These are phyloP conservation scores for Nerophis lumbriciformis DNA, from an alignment of 2,113 vertebrate species.

Conservation along the genomic window DNA sequence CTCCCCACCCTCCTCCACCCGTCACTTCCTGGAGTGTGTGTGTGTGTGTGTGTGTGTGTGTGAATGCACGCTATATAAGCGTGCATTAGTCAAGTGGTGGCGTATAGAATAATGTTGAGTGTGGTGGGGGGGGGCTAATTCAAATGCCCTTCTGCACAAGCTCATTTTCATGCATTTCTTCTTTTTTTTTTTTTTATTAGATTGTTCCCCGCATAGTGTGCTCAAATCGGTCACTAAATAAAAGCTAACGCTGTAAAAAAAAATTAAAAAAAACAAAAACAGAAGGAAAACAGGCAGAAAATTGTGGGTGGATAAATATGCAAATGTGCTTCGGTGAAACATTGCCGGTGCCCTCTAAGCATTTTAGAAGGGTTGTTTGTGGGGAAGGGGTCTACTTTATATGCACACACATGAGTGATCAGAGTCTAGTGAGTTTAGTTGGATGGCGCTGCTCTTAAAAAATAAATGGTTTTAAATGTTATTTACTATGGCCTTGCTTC, in stretches of 20 bases:
- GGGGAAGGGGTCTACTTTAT: slow-evolving; percentile 39
- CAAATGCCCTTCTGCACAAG: slow-evolving; percentile 66
- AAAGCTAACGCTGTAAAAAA: slow-evolving; percentile 26
- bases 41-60: background rate
- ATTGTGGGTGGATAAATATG: slow-evolving; percentile 57
- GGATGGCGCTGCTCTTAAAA: slow-evolving; percentile 30
- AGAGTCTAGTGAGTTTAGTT: slow-evolving; percentile 39
- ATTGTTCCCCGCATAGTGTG: slow-evolving; percentile 30
- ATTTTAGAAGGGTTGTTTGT: slow-evolving; percentile 12
- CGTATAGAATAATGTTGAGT: background rate
- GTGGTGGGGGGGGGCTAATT: slow-evolving; percentile 27
- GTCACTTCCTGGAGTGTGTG: background rate
- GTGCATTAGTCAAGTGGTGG: background rate
- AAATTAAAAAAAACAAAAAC: no score
- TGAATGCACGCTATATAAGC: background rate
- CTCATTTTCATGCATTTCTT: slow-evolving; percentile 43
- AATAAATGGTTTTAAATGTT: background rate
- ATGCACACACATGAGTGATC: slow-evolving; percentile 60
- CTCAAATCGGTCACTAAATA: slow-evolving; percentile 58
- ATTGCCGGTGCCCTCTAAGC: slow-evolving; percentile 39
- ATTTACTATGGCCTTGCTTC: slow-evolving; percentile 31
- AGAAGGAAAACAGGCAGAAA: slow-evolving; percentile 27
- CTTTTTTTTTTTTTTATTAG: no score
- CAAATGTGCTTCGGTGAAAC: slow-evolving; percentile 54
- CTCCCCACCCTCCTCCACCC: slow-evolving; percentile 29